Conservation (phyloP, 2,113 vertebrate species). For the Mesembrinibis cayennensis region DNA sequence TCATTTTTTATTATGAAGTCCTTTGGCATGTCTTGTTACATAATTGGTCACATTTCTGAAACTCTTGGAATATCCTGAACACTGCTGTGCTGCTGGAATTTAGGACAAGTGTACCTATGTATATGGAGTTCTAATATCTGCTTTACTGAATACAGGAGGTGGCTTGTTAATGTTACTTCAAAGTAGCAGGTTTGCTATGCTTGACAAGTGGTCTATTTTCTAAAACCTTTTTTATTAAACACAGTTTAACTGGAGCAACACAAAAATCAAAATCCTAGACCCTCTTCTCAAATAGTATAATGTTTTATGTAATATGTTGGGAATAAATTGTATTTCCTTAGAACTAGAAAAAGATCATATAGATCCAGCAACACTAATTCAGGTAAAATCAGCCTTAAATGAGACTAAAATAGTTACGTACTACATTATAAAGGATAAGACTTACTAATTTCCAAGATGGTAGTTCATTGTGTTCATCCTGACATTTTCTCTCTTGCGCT, state of each 20-base stretch:
- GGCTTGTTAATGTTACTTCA: background rate
- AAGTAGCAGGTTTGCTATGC: background rate
- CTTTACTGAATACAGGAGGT: background rate
- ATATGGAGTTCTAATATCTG: background rate
- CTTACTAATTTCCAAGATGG: background rate
- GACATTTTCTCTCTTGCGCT: background rate
- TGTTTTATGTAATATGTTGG: background rate
- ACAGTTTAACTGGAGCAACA: background rate
- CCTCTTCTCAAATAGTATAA: background rate
- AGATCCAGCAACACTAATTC: background rate
- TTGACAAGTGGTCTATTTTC: background rate
- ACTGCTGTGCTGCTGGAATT: background rate
- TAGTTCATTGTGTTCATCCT: background rate
- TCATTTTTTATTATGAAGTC: background rate
- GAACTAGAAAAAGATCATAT: background rate
- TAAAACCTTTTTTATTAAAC: background rate
- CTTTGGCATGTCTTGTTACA: background rate
- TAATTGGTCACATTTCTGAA: background rate
- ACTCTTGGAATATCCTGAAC: background rate
- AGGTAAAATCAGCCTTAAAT: background rate
- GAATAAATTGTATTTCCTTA: background rate
- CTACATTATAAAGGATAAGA: background rate
- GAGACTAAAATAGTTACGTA: background rate
- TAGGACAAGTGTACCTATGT: background rate
- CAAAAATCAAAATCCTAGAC: background rate